phyloP scores from a whole-genome alignment of 2,797 vertebrate genomes.

The Epinephelus malabaricus region DNA sequence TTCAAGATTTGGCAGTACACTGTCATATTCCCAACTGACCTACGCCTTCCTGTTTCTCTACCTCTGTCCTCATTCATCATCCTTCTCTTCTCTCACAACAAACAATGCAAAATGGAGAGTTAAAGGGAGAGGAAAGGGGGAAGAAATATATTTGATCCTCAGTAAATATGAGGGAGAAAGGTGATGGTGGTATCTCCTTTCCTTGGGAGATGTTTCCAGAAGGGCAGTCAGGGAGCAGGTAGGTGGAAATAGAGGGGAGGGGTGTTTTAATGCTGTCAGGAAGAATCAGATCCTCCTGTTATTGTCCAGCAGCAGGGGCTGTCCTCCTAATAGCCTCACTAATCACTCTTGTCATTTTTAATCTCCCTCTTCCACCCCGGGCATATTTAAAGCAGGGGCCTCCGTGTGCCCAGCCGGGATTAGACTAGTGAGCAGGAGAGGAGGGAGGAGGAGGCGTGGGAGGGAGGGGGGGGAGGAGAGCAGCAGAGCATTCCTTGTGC shows the following conservation, averaged over 20 bases:
- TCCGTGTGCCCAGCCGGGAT: conserved; percentile 77
- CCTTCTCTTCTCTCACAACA: not conserved
- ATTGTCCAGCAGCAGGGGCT: conserved; percentile 68
- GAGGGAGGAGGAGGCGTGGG: conserved; percentile 29
- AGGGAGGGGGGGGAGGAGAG: conserved; percentile 3
- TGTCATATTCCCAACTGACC: conserved; percentile 24
- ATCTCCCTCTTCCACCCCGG: conserved; percentile 77
- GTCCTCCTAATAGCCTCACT: conserved; percentile 78
- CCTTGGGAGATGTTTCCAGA: not conserved
- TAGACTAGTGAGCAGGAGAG: conserved; percentile 67
- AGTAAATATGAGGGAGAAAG: not conserved
- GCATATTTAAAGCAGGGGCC: conserved; percentile 82
- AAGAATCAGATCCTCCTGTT: conserved; percentile 54
- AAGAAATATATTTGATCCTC: not conserved
- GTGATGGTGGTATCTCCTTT: not conserved
- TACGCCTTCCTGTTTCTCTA: not conserved
- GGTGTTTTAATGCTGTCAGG: conserved; percentile 40
- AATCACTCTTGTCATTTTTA: conserved; percentile 85
- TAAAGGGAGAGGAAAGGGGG: not conserved
- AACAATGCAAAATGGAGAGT: not conserved
- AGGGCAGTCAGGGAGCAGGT: not conserved
- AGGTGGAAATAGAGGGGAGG: not conserved
- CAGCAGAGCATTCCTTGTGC: conserved; percentile 29
- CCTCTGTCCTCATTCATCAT: not conserved
- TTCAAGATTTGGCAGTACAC: conserved; percentile 29